These are phyloP conservation scores for Cotesia congregata DNA, from an alignment of 2,888 invertebrate species.

Conservation along the genomic window DNA sequence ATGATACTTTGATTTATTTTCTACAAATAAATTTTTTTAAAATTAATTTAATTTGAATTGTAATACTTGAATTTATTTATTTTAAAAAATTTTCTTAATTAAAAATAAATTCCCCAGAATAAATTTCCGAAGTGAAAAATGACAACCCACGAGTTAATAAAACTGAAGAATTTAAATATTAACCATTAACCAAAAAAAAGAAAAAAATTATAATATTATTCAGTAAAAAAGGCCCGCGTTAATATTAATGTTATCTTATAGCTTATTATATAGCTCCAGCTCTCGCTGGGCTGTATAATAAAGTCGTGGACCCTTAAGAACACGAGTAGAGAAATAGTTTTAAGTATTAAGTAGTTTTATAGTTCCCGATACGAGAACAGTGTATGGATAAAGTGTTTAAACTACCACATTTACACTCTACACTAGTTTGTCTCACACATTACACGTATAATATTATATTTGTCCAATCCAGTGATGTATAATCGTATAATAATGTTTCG, in stretches of 20 bases:
- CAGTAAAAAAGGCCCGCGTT: conserved; percentile 51
- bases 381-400: not conserved
- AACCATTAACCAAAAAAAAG: not conserved
- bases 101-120: too few species aligned
- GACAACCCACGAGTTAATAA: conserved; percentile 11
- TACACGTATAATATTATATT: not conserved
- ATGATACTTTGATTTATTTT: conserved; percentile 23
- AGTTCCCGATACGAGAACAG: not conserved
- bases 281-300: conserved; percentile 56
- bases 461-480: too few species aligned
- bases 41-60: conserved; percentile 21
- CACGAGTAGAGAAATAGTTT: conserved; percentile 28
- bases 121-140: conserved; percentile 37
- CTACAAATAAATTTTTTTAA: conserved; percentile 43
- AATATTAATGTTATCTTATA: conserved; percentile 62
- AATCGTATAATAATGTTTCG: too few species aligned
- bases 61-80: too few species aligned
- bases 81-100: too few species aligned
- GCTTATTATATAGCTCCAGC: conserved; percentile 15
- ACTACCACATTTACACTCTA: not conserved
- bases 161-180: conserved; percentile 3
- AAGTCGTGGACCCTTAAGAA: conserved; percentile 52
- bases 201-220: not conserved
- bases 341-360: conserved; percentile 2
- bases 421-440: conserved; percentile 22